Percentiles rank a stretch among this genome's conserved stretches.
Conservation (phyloP, 2,888 invertebrate species). For the Conomelus anceps region DNA sequence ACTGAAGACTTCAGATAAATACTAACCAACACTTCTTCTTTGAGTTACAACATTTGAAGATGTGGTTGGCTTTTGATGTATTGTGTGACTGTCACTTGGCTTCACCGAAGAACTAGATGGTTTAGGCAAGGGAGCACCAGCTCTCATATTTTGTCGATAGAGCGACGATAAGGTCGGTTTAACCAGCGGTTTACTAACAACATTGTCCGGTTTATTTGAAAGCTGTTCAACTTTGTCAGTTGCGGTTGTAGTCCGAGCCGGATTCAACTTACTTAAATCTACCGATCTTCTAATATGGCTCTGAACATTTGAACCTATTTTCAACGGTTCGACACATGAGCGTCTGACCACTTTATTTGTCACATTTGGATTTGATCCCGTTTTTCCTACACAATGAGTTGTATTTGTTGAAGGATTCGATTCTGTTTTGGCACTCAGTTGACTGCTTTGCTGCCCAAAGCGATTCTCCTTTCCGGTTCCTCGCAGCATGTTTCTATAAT, state of each 20-base stretch:
- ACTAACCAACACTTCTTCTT: neutral
- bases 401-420: too few species aligned
- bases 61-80: neutral
- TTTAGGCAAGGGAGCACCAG: too few species aligned
- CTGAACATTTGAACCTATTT: neutral
- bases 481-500: too few species aligned
- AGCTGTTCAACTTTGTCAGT: neutral
- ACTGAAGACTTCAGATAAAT: neutral
- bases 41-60: neutral
- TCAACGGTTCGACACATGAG: neutral
- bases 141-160: neutral
- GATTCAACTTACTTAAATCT: neutral
- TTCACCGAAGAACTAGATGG: neutral
- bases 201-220: neutral
- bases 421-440: neutral
- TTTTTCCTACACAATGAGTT: neutral
- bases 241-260: neutral
- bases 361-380: neutral
- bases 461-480: neutral
- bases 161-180: neutral
- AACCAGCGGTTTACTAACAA: neutral
- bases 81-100: neutral
- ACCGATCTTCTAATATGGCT: neutral
- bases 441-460: neutral
- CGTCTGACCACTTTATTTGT: neutral